phyloP scores from a whole-genome alignment of 2,797 vertebrate genomes.

The Anabacerthia variegaticeps region DNA sequence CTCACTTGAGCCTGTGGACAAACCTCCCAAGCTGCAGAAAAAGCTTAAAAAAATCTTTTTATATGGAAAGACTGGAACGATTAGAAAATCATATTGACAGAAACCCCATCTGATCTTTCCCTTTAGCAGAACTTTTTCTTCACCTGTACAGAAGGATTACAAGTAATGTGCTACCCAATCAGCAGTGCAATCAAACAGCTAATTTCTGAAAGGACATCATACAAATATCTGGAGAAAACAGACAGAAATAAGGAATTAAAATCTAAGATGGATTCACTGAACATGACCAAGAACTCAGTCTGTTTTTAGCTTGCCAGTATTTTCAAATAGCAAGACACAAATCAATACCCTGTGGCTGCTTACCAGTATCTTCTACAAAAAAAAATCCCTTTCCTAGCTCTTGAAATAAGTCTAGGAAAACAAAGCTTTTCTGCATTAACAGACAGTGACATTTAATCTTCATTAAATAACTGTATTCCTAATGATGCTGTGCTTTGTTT shows the following conservation, averaged over 20 bases:
- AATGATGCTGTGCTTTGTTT: not conserved
- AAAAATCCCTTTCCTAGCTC: not conserved
- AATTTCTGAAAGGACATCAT: not conserved
- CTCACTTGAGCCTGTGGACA: not conserved
- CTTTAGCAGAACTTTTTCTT: not conserved
- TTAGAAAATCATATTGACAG: not conserved
- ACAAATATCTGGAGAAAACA: not conserved
- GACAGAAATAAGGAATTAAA: not conserved
- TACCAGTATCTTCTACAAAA: not conserved
- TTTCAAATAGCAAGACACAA: not conserved
- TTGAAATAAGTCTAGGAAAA: not conserved
- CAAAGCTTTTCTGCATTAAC: not conserved
- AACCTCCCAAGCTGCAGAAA: not conserved
- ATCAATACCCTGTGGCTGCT: not conserved
- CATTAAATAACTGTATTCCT: not conserved
- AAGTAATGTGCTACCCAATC: not conserved
- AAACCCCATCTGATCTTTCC: not conserved
- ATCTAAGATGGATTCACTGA: not conserved
- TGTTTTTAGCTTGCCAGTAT: not conserved
- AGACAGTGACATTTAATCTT: not conserved
- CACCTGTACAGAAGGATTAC: not conserved
- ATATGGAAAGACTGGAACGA: not conserved
- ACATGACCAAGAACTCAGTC: not conserved
- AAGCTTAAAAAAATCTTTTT: not conserved
- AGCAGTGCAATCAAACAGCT: not conserved